phyloP scores from a whole-genome alignment of 2,113 vertebrate genomes.

The Zosterops borbonicus region DNA sequence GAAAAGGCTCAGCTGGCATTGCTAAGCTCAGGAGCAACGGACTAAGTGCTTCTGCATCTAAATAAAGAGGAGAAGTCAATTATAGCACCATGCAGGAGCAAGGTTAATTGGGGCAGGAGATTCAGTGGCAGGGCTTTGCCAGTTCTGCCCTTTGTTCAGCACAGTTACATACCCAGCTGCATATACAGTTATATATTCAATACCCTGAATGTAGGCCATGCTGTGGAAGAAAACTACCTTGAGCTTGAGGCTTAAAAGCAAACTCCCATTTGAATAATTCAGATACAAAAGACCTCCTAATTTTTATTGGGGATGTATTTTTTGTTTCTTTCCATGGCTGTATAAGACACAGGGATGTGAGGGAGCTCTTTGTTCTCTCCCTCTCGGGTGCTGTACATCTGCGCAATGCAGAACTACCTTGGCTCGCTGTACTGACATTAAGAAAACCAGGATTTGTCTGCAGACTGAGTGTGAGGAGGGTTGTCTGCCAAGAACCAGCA shows the following conservation, averaged over 20 bases:
- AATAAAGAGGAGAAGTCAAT: conserved; percentile 22
- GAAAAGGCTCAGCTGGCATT: conserved; percentile 6
- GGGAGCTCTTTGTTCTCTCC: conserved; percentile 3
- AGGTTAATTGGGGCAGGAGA: not conserved
- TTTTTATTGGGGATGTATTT: not conserved
- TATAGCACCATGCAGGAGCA: not conserved
- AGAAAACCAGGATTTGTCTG: not conserved
- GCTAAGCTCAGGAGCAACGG: not conserved
- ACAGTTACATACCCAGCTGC: not conserved
- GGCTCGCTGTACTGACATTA: not conserved
- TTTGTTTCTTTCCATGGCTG: not conserved
- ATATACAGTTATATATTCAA: not conserved
- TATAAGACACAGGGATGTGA: not conserved
- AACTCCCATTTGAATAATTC: not conserved
- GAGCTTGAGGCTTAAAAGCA: not conserved
- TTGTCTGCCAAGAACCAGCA: not conserved
- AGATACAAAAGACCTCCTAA: not conserved
- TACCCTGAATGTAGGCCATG: not conserved
- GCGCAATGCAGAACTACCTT: not conserved
- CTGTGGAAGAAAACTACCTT: not conserved
- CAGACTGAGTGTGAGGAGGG: not conserved
- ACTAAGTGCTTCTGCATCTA: not conserved
- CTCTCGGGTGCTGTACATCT: not conserved
- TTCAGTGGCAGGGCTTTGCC: not conserved
- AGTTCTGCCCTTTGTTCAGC: not conserved